These are phyloP conservation scores for Orthonychiurus folsomi DNA, from an alignment of 2,888 invertebrate species.

Conservation along the genomic window DNA sequence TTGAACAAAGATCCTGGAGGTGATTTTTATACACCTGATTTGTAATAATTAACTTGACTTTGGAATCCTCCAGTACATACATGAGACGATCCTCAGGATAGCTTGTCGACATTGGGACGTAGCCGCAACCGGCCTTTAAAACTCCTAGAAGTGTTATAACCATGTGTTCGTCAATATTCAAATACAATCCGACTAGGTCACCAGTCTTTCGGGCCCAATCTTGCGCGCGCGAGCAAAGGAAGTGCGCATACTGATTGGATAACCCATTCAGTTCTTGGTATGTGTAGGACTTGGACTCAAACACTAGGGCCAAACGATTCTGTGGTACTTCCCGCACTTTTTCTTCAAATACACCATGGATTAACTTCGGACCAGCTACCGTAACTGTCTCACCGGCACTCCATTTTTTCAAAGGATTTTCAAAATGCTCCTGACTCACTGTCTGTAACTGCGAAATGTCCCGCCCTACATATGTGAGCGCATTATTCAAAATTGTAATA, in stretches of 20 bases:
- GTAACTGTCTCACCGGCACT: no score
- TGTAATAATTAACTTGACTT: no score
- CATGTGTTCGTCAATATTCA: background rate
- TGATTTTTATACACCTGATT: no score
- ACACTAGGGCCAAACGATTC: background rate
- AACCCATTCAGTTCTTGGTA: constrained; percentile 5
- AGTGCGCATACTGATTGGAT: constrained; percentile 3
- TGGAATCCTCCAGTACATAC: constrained; percentile 4
- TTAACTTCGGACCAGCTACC: no score
- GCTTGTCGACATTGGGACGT: constrained; percentile 7
- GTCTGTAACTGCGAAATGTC: no score
- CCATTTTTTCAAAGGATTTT: no score
- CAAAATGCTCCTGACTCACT: no score
- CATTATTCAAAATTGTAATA: no score
- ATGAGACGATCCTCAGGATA: constrained; percentile 3
- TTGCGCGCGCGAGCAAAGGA: no score
- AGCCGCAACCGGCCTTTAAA: constrained; percentile 9
- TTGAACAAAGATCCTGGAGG: no score
- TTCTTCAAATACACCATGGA: constrained; percentile 4
- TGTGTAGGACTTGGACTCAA: background rate
- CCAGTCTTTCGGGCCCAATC: background rate
- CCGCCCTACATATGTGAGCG: no score
- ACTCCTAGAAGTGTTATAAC: constrained; percentile 6
- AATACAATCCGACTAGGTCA: background rate
- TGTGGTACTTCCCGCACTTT: background rate